Percentiles rank a stretch among this genome's conserved stretches.
Evolutionary conservation across 2,797 vertebrate genomes (phyloP).

Genomic region (Microtus californicus): DNA sequence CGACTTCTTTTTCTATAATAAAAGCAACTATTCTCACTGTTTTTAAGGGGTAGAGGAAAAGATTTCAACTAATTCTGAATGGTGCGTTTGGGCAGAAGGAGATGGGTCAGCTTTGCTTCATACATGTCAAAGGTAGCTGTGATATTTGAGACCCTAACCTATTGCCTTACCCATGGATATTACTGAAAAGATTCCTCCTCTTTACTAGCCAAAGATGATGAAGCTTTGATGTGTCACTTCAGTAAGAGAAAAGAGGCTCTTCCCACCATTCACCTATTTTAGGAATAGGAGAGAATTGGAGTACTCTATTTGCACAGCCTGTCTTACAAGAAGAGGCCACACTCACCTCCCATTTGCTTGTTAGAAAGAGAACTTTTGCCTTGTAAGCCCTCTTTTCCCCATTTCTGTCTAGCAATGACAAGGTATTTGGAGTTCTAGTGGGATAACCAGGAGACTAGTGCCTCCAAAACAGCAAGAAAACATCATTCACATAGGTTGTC

Average conservation of each 20-base stretch:
- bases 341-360: not conserved
- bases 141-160: not conserved
- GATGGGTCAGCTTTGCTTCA: not conserved
- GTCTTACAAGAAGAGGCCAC: not conserved
- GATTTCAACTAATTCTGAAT: not conserved
- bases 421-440: not conserved
- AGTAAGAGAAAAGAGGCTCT: not conserved
- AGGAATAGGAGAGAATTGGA: not conserved
- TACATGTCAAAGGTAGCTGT: not conserved
- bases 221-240: not conserved
- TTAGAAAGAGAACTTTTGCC: not conserved
- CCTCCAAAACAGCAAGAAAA: not conserved
- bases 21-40: not conserved
- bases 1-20: not conserved
- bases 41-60: not conserved
- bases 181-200: not conserved
- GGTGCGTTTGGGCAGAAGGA: not conserved
- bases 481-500: not conserved
- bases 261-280: not conserved
- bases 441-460: no score
- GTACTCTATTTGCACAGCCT: not conserved
- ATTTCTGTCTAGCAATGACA: not conserved
- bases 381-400: not conserved
- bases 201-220: not conserved
- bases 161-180: not conserved